A percentile compares a stretch with the other conserved stretches of the same genome.
phyloP scores from a whole-genome alignment of 2,113 vertebrate species.

The Colistium nudipinnis region DNA sequence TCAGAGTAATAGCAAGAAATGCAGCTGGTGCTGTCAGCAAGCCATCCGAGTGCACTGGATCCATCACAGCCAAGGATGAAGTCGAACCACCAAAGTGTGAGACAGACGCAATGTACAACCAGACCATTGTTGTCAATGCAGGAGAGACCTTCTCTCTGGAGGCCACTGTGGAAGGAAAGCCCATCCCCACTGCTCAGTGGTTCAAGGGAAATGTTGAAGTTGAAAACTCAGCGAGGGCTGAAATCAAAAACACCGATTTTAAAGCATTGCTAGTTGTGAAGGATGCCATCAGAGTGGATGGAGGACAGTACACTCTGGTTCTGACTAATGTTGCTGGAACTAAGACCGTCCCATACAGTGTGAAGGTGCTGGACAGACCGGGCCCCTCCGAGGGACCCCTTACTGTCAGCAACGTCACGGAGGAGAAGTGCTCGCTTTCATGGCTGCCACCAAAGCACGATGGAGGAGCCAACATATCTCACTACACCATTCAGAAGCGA shows the following conservation, averaged over 20 bases:
- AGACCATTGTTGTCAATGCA: conserved; percentile 92
- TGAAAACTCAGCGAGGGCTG: conserved; percentile 91
- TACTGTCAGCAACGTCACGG: conserved; percentile 91
- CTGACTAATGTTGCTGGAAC: conserved; percentile 94
- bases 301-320: conserved; percentile 93
- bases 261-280: conserved; percentile 92
- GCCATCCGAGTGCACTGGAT: conserved; percentile 93
- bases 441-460: conserved; percentile 94
- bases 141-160: conserved; percentile 94
- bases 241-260: conserved; percentile 94
- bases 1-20: conserved; percentile 96
- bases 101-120: conserved; percentile 92
- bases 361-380: conserved; percentile 95
- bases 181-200: conserved; percentile 93
- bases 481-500: conserved; percentile 95
- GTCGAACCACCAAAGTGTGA: conserved; percentile 93
- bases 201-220: conserved; percentile 92
- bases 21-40: conserved; percentile 93
- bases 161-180: conserved; percentile 92
- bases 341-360: conserved; percentile 89
- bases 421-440: conserved; percentile 94
- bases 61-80: conserved; percentile 95
- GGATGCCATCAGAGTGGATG: conserved; percentile 95
- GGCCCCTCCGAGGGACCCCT: conserved; percentile 94
- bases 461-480: conserved; percentile 93